A percentile compares a stretch with the other conserved stretches of the same genome.
Evolutionary conservation across 2,113 vertebrate genomes (phyloP).

Genomic region (Pogonocichla stellata): DNA sequence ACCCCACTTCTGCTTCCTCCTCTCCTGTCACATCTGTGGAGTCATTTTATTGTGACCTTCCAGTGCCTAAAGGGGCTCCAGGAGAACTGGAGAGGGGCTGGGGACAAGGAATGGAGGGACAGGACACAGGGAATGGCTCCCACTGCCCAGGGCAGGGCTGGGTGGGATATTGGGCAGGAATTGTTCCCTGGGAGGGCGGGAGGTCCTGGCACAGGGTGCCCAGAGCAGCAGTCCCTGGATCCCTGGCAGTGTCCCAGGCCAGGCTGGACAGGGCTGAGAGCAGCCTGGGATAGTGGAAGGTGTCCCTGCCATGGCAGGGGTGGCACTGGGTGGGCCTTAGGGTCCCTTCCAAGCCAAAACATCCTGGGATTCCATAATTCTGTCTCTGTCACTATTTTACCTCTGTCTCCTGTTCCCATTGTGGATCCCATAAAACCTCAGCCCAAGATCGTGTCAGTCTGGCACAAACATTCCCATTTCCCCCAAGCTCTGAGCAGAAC

Average conservation of each 20-base stretch:
- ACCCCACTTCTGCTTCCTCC: background rate
- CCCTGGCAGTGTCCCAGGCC: too few species aligned
- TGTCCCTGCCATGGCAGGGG: background rate
- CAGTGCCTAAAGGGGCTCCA: background rate
- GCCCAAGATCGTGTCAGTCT: background rate
- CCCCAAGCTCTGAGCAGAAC: background rate
- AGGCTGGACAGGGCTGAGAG: too few species aligned
- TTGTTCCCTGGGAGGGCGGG: background rate
- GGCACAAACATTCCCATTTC: background rate
- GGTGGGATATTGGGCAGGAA: background rate
- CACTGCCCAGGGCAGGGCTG: background rate
- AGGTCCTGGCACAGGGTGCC: background rate
- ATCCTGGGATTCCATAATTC: background rate
- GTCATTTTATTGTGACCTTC: background rate
- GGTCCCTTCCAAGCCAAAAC: background rate
- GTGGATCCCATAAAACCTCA: background rate
- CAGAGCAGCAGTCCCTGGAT: background rate
- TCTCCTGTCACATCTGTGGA: background rate
- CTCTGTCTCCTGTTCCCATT: background rate
- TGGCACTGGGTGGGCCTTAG: fast-evolving
- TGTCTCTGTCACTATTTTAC: background rate
- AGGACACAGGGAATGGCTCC: background rate
- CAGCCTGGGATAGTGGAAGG: background rate
- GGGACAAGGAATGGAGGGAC: background rate
- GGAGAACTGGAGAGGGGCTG: background rate